Evolutionary conservation across 2,113 vertebrate species (phyloP).

Genomic region (Aepyceros melampus): DNA sequence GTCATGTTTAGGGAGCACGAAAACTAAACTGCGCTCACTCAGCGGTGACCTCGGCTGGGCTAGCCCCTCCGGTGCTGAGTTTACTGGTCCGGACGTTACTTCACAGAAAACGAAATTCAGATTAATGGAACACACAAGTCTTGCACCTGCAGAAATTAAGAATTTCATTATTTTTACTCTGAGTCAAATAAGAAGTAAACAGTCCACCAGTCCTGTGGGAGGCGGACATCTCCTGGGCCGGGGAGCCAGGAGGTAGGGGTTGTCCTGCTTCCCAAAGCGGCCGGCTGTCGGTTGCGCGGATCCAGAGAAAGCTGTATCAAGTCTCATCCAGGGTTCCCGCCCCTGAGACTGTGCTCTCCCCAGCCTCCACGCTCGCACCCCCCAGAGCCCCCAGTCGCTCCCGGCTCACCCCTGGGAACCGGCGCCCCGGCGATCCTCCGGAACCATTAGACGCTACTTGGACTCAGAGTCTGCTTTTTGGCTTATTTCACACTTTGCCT

Average conservation of each 20-base stretch:
- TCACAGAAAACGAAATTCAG: neutral
- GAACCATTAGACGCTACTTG: neutral
- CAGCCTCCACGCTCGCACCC: neutral
- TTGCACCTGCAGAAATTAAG: neutral
- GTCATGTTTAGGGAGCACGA: neutral
- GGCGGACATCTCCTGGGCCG: neutral
- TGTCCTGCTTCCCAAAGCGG: neutral
- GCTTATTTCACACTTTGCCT: neutral
- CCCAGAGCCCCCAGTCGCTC: fast-evolving
- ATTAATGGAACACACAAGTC: neutral
- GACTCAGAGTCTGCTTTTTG: neutral
- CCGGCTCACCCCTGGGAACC: too few species aligned
- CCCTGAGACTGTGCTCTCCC: too few species aligned
- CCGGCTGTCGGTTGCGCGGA: neutral
- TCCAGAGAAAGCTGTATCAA: fast-evolving
- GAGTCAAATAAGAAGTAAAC: neutral
- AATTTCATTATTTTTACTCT: neutral
- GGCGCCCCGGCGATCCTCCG: neutral
- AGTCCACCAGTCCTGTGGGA: neutral
- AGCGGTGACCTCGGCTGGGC: neutral
- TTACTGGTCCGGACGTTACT: neutral
- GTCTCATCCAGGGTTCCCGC: neutral
- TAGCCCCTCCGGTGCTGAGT: neutral
- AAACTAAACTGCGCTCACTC: neutral
- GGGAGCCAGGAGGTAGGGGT: neutral